Percentiles rank a stretch among this genome's conserved stretches.
Conservation (phyloP, 2,113 vertebrate species). For the Terrapene triunguis region DNA sequence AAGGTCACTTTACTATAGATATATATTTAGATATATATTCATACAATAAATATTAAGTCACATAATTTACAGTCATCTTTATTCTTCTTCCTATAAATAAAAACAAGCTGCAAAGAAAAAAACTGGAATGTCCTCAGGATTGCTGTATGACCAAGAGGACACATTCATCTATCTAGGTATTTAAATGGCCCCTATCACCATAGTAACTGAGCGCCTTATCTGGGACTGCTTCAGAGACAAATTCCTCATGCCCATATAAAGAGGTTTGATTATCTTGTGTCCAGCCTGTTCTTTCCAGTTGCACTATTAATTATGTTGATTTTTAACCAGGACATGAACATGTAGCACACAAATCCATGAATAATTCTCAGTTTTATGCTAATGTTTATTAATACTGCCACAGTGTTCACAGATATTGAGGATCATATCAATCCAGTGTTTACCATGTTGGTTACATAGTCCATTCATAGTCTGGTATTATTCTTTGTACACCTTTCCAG, state of each 20-base stretch:
- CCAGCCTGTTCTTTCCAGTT: neutral
- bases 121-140: neutral
- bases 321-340: constrained; percentile 1
- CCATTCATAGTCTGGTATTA: neutral
- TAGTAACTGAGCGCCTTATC: neutral
- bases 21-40: fast-evolving
- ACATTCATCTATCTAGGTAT: neutral
- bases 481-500: neutral
- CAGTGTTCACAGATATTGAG: neutral
- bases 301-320: constrained; percentile 21
- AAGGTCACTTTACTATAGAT: neutral
- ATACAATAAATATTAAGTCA: neutral
- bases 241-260: constrained; percentile 1
- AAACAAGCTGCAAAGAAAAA: neutral
- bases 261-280: constrained; percentile 27
- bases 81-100: neutral
- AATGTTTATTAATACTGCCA: neutral
- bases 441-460: neutral
- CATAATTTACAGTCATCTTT: fast-evolving
- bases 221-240: constrained; percentile 32
- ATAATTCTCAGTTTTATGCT: neutral
- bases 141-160: neutral
- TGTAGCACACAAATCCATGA: neutral
- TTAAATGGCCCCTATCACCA: neutral
- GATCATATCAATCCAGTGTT: neutral